A percentile compares a stretch with the other conserved stretches of the same genome.
phyloP scores from a whole-genome alignment of 2,113 vertebrate genomes.

The Alaudala cheleensis region DNA sequence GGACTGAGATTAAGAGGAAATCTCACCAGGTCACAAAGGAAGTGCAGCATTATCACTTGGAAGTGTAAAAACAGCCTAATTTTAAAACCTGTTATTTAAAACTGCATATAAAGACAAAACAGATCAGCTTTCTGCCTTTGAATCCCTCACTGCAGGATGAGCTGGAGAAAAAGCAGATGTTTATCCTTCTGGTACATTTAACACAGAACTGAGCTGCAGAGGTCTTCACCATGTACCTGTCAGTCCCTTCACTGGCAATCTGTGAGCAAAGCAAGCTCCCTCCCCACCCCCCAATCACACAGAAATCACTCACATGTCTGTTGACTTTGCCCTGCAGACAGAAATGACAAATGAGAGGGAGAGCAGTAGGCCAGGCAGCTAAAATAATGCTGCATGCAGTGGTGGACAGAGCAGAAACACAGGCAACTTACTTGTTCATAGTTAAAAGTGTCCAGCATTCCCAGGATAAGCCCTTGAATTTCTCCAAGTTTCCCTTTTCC shows the following conservation, averaged over 20 bases:
- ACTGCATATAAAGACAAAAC: neutral
- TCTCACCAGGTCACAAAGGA: neutral
- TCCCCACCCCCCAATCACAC: neutral
- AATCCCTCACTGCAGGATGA: neutral
- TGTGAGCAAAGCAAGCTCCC: neutral
- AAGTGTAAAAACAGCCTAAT: neutral
- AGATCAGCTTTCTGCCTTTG: neutral
- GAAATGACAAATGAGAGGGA: neutral
- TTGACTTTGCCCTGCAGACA: neutral
- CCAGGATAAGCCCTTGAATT: constrained; percentile 93
- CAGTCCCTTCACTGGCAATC: neutral
- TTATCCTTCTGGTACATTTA: constrained; percentile 21
- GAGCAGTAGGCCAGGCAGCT: neutral
- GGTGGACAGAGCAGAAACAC: neutral
- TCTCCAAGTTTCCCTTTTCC: constrained; percentile 94
- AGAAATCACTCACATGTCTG: neutral
- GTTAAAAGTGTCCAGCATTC: constrained; percentile 97
- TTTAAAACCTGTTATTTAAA: neutral
- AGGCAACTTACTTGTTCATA: constrained; percentile 87
- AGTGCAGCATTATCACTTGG: neutral
- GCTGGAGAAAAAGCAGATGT: constrained; percentile 5
- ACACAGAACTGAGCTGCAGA: neutral
- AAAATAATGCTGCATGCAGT: neutral
- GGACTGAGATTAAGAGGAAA: neutral
- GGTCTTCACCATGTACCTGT: neutral